Conservation (phyloP, 2,113 vertebrate species). For the Heptranchias perlo region DNA sequence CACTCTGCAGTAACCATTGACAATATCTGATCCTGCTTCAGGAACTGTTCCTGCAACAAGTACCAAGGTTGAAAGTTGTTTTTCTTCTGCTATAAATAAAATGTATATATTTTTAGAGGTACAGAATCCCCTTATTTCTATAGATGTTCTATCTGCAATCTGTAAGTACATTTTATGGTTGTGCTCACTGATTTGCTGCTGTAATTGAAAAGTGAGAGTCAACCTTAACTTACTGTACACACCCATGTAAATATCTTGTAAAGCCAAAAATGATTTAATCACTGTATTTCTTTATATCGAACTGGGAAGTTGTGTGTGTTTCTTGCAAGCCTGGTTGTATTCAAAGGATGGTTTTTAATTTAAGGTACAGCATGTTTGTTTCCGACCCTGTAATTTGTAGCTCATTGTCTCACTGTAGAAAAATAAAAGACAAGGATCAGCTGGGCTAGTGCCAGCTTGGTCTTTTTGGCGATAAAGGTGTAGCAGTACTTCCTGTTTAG, state of each 20-base stretch:
- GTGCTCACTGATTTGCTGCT: conserved; percentile 30
- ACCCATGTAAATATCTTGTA: conserved; percentile 36
- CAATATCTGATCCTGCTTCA: conserved; percentile 28
- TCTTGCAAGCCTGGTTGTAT: not conserved
- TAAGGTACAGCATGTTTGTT: conserved; percentile 34
- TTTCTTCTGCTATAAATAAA: conserved; percentile 33
- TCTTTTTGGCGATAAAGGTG: not conserved
- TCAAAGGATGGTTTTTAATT: conserved; percentile 23
- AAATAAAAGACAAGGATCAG: not conserved
- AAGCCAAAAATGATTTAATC: conserved; percentile 36
- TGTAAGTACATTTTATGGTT: conserved; percentile 30
- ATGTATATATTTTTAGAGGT: conserved; percentile 38
- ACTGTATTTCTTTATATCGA: conserved; percentile 29
- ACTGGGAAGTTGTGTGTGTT: conserved; percentile 3
- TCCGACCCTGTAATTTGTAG: conserved; percentile 21
- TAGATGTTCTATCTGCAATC: conserved; percentile 35
- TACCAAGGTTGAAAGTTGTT: not conserved
- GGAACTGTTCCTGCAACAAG: not conserved
- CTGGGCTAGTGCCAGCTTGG: not conserved
- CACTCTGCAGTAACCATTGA: conserved; percentile 76
- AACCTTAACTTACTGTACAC: conserved; percentile 32
- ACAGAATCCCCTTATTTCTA: conserved; percentile 37
- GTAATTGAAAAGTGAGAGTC: conserved; percentile 32
- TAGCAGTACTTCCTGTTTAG: not conserved
- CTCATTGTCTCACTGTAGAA: conserved; percentile 14